Evolutionary conservation across 2,113 vertebrate species (phyloP).

Genomic region (Nycticryphes semicollaris): DNA sequence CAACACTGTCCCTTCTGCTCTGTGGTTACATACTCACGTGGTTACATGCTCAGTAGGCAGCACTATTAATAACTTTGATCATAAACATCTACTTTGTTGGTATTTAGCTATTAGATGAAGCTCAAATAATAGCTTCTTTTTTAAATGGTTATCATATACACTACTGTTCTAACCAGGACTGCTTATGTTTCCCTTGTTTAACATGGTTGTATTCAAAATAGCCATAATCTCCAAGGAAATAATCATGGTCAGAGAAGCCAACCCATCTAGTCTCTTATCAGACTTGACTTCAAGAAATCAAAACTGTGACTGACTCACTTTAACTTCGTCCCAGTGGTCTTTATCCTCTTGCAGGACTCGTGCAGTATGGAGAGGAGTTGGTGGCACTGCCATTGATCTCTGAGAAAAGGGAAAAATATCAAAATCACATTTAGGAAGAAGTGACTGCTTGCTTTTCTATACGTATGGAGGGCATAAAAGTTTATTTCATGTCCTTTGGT

Average conservation of each 20-base stretch:
- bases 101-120: neutral
- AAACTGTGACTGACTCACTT: conserved; percentile 78
- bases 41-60: neutral
- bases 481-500: neutral
- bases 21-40: neutral
- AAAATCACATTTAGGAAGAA: neutral
- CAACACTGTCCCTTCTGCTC: neutral
- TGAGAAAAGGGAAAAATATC: conserved; percentile 59
- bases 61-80: neutral
- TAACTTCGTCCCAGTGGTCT: conserved; percentile 98
- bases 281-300: neutral
- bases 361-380: conserved; percentile 93
- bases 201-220: neutral
- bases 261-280: neutral
- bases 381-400: conserved; percentile 93
- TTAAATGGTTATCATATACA: neutral
- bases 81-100: neutral
- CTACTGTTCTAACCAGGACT: neutral
- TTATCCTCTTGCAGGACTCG: conserved; percentile 93
- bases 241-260: neutral
- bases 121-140: neutral
- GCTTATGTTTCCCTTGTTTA: neutral
- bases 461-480: neutral
- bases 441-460: neutral
- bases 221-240: neutral